Base-by-base conservation (phyloP, 2,113 vertebrate genomes). In the Mastomys natalensis region DNA sequence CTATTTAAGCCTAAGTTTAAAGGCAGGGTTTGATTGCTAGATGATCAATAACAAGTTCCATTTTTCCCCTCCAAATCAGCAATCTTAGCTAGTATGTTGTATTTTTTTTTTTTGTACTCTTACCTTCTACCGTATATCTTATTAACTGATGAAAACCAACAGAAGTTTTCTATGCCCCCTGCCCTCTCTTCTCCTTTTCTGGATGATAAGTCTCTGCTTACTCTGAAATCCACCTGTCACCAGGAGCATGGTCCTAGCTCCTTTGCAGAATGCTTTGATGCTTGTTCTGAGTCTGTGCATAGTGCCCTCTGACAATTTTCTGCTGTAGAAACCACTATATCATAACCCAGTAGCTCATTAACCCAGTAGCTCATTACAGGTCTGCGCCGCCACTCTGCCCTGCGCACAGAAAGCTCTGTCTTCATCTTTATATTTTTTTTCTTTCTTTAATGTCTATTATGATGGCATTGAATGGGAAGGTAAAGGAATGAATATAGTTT, bases 81-180 rank as follows among this genome's bases (percentile, higher is more conserved):
- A 60, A 62, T 37, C 72, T 60, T 76, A 76, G 70, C 73, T 48
- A 86, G 45, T n/a, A 37, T 17, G 3, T 40, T 58, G 26, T 45
- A 29, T 17, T 86, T 91, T 53, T 29, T 81, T 90, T 92, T 53
- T 29, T 81, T 90, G 90, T 93, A 34, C 31, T 64, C 87, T 96
- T 92, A 37, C 51, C 45, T 84, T 93, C 76, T 73, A 15, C 22
- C 58, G n/a, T 43, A 80, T 43, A 43, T 48, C 93, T 78, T 60
- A 34, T 70, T 80, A 90, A 81, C 10, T 73, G 72, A 86, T n/a
- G 40, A 37, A 87, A 82, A 60, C 55, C 45, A 31, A 51, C 22
- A 78, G 17, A 24, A 37, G 22, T 87, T 89, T 5, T 0, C 78
- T 91, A 81, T 76, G 55, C 40, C 48, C 37, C 3, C 19, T 21